These are phyloP conservation scores for Drosophila pallidifrons DNA, from an alignment of 1,140 invertebrate species.

Conservation along the genomic window DNA sequence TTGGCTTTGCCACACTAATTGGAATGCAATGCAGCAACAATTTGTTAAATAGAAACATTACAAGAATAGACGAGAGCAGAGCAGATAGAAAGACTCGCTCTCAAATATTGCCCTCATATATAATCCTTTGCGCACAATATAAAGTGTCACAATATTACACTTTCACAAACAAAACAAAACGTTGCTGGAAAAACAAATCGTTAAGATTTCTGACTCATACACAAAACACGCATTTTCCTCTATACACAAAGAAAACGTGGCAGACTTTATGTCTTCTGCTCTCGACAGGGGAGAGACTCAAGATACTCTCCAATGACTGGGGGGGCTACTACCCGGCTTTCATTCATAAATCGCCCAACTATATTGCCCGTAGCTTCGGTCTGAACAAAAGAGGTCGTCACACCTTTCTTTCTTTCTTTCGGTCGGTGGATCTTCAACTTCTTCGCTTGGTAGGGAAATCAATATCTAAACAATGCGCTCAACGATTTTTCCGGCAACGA, in stretches of 20 bases:
- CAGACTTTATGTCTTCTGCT: constrained; percentile 71
- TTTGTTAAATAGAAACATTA: constrained; percentile 68
- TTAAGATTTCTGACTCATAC: constrained; percentile 56
- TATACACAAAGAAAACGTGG: constrained; percentile 26
- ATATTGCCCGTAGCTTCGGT: constrained; percentile 48
- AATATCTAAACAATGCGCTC: constrained; percentile 70
- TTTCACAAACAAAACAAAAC: constrained; percentile 61
- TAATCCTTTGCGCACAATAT: constrained; percentile 74
- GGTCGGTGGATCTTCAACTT: too few species aligned
- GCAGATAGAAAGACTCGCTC: not conserved
- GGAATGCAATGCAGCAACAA: constrained; percentile 74
- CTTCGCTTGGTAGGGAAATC: constrained; percentile 53
- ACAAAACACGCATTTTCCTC: constrained; percentile 14
- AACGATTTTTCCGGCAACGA: constrained; percentile 47
- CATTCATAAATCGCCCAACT: constrained; percentile 76
- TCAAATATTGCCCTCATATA: constrained; percentile 13
- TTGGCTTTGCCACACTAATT: constrained; percentile 77
- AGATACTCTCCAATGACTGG: not conserved
- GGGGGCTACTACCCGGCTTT: constrained; percentile 35
- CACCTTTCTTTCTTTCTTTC: constrained; percentile 45
- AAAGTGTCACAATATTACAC: constrained; percentile 85
- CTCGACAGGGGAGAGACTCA: constrained; percentile 8
- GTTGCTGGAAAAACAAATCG: constrained; percentile 68
- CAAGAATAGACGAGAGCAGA: constrained; percentile 17
- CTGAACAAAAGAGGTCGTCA: constrained; percentile 70